Evolutionary conservation across 2,797 vertebrate genomes (phyloP), one percentile per base, ranked within the genome.

Genomic region (Sebastes variabilis): DNA sequence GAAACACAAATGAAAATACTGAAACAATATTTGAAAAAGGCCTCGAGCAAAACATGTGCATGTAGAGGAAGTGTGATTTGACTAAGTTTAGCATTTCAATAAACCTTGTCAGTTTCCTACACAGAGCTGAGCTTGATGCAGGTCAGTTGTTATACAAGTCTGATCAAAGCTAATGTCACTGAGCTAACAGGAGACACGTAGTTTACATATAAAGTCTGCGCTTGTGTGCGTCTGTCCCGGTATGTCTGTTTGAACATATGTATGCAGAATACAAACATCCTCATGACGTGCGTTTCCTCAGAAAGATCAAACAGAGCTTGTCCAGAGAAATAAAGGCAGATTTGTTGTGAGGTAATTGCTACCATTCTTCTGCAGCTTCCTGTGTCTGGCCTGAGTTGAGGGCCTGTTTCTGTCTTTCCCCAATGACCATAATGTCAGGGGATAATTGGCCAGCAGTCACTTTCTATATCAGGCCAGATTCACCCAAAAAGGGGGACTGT

Each of bases 281-380:
- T 64, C 36, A 83, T 66, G 77, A 84, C 2, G 4, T 72, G 30
- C 4, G 25, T 82, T 87, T 88, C 75, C 86, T 77, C 60, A 32
- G 66, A 80, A 66, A 87, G 77, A 91, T 90, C 79, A 86, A 83
- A 88, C 82, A 81, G 80, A 78, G 14, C 74, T 59, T 81, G 85
- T 91, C 80, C 20, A 59, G 18, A 86, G 85, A 85, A 90, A 84
- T 84, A 62, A 84, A 87, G 85, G 66, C 82, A 60, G 81, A 93
- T 76, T 93, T 92, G 87, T 91, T 84, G 75, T 64, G 60, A 7
- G 42, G 80, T 94, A 94, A 95, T 94, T 94, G 88, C 66, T 92
- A 80, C 91, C 93, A 94, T 88, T 91, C 89, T 90, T 25, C 66
- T 13, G 73, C 68, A 82, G 87, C 87, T 94, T 92, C 93, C 93